Percentiles rank a stretch among this genome's conserved stretches.
Evolutionary conservation across 2,113 vertebrate genomes (phyloP).

Genomic region (Chionomys nivalis): DNA sequence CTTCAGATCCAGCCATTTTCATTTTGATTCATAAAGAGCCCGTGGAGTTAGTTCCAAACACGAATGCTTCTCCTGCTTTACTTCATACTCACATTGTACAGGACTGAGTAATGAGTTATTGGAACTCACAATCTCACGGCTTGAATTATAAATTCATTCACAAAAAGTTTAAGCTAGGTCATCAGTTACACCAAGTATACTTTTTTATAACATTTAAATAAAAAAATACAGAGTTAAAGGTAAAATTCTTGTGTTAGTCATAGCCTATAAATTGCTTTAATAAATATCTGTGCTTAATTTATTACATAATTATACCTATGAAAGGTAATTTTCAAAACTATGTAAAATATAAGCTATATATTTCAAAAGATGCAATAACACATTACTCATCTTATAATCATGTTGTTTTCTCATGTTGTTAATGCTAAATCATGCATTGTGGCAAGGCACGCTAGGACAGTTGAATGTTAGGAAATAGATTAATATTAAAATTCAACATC

Average conservation of each 20-base stretch:
- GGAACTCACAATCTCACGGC: not conserved
- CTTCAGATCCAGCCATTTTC: not conserved
- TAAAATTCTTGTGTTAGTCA: not conserved
- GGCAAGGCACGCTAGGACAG: not conserved
- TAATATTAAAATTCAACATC: constrained; percentile 30
- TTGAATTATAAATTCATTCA: not conserved
- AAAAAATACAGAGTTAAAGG: not conserved
- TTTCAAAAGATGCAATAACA: not conserved
- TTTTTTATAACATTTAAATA: not conserved
- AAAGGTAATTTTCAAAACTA: constrained; percentile 1
- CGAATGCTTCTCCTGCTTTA: not conserved
- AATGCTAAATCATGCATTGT: not conserved
- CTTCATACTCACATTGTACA: not conserved
- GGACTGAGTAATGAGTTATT: not conserved
- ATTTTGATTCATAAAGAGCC: not conserved
- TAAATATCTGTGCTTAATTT: not conserved
- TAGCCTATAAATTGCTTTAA: not conserved
- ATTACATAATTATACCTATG: not conserved
- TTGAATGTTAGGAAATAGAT: not conserved
- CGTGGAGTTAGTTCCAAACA: not conserved
- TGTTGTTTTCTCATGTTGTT: not conserved
- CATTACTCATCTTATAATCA: not conserved
- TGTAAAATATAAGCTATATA: not conserved
- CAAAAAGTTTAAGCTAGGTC: not conserved
- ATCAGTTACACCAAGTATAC: not conserved